Conservation (phyloP, 2,797 vertebrate species). For the Myotis daubentonii region DNA sequence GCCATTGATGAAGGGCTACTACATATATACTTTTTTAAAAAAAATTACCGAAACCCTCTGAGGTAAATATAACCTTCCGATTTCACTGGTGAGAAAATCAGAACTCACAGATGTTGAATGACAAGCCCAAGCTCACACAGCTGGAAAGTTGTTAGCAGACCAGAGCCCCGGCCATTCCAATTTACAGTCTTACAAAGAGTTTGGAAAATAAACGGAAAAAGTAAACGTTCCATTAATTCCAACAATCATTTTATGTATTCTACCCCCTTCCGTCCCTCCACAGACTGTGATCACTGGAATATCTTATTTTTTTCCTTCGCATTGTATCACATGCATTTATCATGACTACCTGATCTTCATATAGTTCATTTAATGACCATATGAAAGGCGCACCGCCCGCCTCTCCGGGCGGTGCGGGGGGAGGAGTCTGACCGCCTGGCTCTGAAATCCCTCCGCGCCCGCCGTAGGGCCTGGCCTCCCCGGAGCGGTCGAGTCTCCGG, state of each 20-base stretch:
- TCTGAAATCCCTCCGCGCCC: no score
- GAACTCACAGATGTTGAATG: not conserved
- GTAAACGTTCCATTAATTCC: constrained; percentile 4
- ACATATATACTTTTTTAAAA: not conserved
- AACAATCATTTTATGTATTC: not conserved
- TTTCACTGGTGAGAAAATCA: not conserved
- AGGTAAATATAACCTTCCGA: not conserved
- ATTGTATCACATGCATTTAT: not conserved
- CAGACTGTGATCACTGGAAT: not conserved
- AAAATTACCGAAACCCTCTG: not conserved
- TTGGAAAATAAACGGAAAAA: not conserved
- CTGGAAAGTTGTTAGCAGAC: not conserved
- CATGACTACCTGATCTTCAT: not conserved
- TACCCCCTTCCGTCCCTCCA: not conserved
- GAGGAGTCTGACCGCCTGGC: no score
- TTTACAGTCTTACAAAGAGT: not conserved
- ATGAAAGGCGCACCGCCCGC: no score
- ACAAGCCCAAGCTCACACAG: not conserved
- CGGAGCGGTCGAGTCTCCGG: no score
- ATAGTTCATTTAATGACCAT: not conserved
- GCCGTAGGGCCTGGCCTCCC: no score
- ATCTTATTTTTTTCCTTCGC: not conserved
- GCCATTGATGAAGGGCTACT: not conserved
- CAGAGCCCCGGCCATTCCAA: not conserved
- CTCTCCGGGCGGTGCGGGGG: no score